Conservation (phyloP, 2,888 invertebrate species). For the Cataglyphis livida region DNA sequence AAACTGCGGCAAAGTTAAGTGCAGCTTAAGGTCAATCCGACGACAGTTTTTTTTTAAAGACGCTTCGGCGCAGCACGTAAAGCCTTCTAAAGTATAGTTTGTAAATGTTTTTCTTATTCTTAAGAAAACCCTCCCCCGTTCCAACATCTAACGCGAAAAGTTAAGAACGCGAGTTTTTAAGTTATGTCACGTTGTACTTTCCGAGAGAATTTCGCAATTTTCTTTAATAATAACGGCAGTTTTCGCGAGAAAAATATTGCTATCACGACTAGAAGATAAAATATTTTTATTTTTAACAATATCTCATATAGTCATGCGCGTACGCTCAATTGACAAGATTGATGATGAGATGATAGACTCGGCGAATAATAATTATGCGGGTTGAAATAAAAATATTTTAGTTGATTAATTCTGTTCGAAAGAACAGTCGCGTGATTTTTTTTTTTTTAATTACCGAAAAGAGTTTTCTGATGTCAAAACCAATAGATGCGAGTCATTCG, state of each 20-base stretch:
- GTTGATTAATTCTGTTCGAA: background rate
- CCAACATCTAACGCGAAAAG: constrained; percentile 49
- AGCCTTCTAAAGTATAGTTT: constrained; percentile 58
- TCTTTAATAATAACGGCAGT: constrained; percentile 30
- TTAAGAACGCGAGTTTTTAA: constrained; percentile 56
- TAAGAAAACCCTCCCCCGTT: constrained; percentile 40
- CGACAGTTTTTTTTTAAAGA: constrained; percentile 52
- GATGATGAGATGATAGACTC: background rate
- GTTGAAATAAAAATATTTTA: constrained; percentile 4
- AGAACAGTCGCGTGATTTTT: background rate
- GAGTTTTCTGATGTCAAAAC: constrained; percentile 95
- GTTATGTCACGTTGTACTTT: constrained; percentile 32
- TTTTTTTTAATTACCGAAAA: constrained; percentile 88
- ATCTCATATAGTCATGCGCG: background rate
- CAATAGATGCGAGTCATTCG: constrained; percentile 91
- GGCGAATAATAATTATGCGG: background rate
- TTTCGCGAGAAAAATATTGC: background rate
- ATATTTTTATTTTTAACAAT: background rate
- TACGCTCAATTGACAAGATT: background rate
- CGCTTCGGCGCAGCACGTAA: constrained; percentile 14
- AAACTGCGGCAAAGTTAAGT: constrained; percentile 78
- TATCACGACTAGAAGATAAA: background rate
- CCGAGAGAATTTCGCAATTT: constrained; percentile 25
- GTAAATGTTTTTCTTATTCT: constrained; percentile 55
- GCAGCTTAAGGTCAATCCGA: constrained; percentile 54